These are phyloP conservation scores for Xanthostigma xanthostigma DNA, from an alignment of 2,888 invertebrate species.

Conservation along the genomic window DNA sequence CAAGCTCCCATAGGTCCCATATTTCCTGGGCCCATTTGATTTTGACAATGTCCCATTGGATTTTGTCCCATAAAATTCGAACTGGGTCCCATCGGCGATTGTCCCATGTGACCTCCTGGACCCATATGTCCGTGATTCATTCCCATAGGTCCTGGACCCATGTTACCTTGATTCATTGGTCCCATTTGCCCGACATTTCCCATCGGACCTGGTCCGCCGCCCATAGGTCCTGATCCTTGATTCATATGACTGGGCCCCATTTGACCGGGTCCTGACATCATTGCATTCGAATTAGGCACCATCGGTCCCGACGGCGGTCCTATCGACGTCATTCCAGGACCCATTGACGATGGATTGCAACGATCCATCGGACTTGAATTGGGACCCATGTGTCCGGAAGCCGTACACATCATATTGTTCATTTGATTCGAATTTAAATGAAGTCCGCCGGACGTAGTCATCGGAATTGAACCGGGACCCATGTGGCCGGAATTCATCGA, in stretches of 20 bases:
- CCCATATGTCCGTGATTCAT: slow-evolving; percentile 13
- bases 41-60: slow-evolving; percentile 20
- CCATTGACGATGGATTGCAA: too few relatives aligned
- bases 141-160: slow-evolving; percentile 22
- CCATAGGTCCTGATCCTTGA: slow-evolving; percentile 35
- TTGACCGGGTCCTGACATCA: slow-evolving; percentile 25
- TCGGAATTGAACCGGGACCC: not conserved
- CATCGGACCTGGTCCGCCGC: slow-evolving; percentile 31
- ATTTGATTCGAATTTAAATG: too few relatives aligned
- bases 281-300: slow-evolving; percentile 26
- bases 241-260: slow-evolving; percentile 32
- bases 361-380: slow-evolving; percentile 1
- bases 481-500: not conserved
- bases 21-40: slow-evolving; percentile 31
- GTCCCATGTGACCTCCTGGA: slow-evolving; percentile 20
- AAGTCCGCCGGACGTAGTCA: not conserved
- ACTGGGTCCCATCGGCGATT: slow-evolving; percentile 9
- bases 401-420: too few relatives aligned
- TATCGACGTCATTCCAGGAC: too few relatives aligned
- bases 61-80: slow-evolving; percentile 3
- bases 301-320: too few relatives aligned
- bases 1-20: slow-evolving; percentile 24
- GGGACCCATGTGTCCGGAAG: not conserved
- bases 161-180: slow-evolving; percentile 11
- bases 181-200: slow-evolving; percentile 21